phyloP scores from a whole-genome alignment of 2,797 vertebrate species.

The Neostethus bicornis region DNA sequence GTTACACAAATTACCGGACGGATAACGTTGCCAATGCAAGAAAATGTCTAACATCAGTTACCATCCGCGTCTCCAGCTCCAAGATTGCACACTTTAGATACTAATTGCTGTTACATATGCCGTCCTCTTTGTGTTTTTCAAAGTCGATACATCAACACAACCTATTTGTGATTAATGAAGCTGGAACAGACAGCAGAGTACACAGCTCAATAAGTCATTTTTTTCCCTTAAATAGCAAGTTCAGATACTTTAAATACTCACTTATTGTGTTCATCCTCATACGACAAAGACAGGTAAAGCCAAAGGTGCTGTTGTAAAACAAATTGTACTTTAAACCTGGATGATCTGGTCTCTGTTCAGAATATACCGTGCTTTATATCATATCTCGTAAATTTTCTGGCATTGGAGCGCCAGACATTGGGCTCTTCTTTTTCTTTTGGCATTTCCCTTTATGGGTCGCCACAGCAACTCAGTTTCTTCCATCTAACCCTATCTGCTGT shows the following conservation, averaged over 20 bases:
- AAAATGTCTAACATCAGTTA: conserved; percentile 9
- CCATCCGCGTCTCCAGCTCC: background rate
- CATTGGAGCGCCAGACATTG: too few relatives aligned
- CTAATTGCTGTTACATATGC: conserved; percentile 39
- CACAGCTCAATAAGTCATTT: conserved; percentile 30
- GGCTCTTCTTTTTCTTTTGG: too few relatives aligned
- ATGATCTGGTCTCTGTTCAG: conserved; percentile 14
- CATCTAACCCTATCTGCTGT: too few relatives aligned
- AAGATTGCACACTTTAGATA: conserved; percentile 25
- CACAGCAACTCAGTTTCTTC: too few relatives aligned
- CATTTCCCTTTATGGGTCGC: too few relatives aligned
- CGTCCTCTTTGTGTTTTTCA: conserved; percentile 45
- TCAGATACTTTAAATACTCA: conserved; percentile 40
- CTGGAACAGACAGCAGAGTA: conserved; percentile 16
- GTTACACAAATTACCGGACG: too few relatives aligned
- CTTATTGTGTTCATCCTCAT: conserved; percentile 21
- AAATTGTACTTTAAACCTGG: conserved; percentile 11
- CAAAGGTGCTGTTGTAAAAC: conserved; percentile 22
- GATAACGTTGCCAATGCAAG: conserved; percentile 15
- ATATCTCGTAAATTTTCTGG: too few relatives aligned
- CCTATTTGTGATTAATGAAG: conserved; percentile 37
- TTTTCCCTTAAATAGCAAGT: conserved; percentile 41
- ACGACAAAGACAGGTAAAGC: conserved; percentile 5
- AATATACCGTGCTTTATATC: background rate
- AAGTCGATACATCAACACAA: conserved; percentile 43